Base-by-base conservation (phyloP, 2,113 vertebrate genomes). In the Cardinalis cardinalis region DNA sequence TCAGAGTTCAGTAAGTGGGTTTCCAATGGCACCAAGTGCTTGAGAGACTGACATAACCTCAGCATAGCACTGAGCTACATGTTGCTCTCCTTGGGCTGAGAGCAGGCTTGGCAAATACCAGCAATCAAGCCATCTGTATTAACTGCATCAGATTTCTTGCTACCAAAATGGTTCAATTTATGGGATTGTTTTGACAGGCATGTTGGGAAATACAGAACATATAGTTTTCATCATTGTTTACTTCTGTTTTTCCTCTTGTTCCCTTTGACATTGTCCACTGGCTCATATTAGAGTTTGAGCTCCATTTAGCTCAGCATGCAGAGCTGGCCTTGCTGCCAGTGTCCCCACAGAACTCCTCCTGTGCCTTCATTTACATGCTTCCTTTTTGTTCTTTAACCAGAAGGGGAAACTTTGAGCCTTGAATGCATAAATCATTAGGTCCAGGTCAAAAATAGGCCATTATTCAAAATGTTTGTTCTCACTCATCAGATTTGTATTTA, bases 191-290 rank as follows among this genome's bases (percentile, higher is more conserved):
- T 94, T 96, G 91, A 94, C 92, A 94, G 70, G 60, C 66, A 29
- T 92, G 64, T 97, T 85, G 72, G 91, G 91, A 90, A 94, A 95
- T 94, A 83, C 41, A 49, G 75, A 92, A 70, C 93, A 89, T 92
- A 58, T 10, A 59, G 78, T 83, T 89, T 93, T 91, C 64, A 77
- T 91, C 43, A 68, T 59, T 92, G 49, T 87, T 96, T 96, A 46
- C 74, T 92, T 88, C 51, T 94, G 74, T 12, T 95, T 88, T 87
- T 51, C 66, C 34, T 84, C 81, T 66, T 83, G 43, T 90, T 96
- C 75, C 56, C 68, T 96, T 90, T 95, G 89, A 85, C 68, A 64
- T 93, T 92, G 90, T 63, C 52, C 74, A 55, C 36, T 90, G 71
- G 65, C 44, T 92, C 83, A 75, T 55, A 80, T 88, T 90, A 83